Conservation (phyloP, 2,113 vertebrate genomes). For the Haemorhous mexicanus region DNA sequence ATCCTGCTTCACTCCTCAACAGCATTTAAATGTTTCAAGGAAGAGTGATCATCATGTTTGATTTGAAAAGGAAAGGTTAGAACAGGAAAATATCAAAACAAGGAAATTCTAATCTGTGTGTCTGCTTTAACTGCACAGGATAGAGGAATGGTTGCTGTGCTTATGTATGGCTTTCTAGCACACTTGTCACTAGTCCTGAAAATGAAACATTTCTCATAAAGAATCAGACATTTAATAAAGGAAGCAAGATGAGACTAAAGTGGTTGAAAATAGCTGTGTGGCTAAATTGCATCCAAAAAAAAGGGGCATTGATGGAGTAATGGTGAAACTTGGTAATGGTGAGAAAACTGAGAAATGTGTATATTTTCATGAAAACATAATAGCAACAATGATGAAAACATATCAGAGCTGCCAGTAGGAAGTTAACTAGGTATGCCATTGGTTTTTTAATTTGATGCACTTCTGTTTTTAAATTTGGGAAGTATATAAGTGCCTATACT, state of each 20-base stretch:
- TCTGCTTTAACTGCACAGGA: neutral
- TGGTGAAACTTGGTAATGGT: neutral
- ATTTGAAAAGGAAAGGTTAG: neutral
- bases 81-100: neutral
- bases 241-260: neutral
- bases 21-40: neutral
- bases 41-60: neutral
- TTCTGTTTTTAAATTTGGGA: neutral
- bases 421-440: neutral
- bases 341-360: neutral
- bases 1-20: neutral
- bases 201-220: neutral
- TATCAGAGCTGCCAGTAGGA: neutral
- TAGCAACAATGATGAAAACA: neutral
- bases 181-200: neutral
- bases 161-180: neutral
- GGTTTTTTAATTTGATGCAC: neutral
- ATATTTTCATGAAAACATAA: neutral
- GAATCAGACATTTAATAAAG: neutral
- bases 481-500: neutral
- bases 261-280: neutral
- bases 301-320: neutral
- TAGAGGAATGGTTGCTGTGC: neutral
- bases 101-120: neutral
- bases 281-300: neutral